These are phyloP conservation scores for Hyperoplus lanceolatus DNA, from an alignment of 2,797 vertebrate species.

Conservation along the genomic window DNA sequence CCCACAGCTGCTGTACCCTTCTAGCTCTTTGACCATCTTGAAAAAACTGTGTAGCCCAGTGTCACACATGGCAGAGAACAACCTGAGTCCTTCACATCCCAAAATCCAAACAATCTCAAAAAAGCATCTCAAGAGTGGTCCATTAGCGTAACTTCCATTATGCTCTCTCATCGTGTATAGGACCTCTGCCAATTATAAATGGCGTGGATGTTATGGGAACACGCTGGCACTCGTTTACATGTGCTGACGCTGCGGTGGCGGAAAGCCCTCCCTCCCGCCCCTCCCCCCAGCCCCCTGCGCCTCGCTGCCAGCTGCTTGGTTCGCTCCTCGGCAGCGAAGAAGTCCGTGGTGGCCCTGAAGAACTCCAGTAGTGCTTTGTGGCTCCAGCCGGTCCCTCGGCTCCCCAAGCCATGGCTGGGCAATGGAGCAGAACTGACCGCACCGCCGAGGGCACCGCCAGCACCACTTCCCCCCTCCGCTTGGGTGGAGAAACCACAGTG, in stretches of 20 bases:
- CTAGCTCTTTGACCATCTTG: constrained; percentile 15
- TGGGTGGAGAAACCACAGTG: constrained; percentile 87
- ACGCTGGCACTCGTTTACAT: constrained; percentile 84
- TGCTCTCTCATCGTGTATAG: constrained; percentile 85
- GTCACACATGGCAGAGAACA: constrained; percentile 13
- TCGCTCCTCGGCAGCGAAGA: constrained; percentile 87
- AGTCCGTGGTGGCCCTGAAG: constrained; percentile 88
- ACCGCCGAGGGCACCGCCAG: constrained; percentile 12
- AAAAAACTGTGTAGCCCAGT: constrained; percentile 2
- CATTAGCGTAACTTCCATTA: constrained; percentile 35
- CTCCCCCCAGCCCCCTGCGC: constrained; percentile 80
- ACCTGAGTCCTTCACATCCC: constrained; percentile 1
- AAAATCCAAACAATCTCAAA: constrained; percentile 22
- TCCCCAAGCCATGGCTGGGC: constrained; percentile 28
- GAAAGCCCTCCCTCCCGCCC: constrained; percentile 71
- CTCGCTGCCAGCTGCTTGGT: constrained; percentile 81
- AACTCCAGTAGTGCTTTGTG: constrained; percentile 88
- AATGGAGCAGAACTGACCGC: background rate
- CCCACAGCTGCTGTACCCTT: background rate
- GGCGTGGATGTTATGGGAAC: constrained; percentile 89
- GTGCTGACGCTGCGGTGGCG: constrained; percentile 86
- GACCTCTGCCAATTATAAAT: constrained; percentile 91
- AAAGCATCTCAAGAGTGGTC: constrained; percentile 5
- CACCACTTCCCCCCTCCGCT: constrained; percentile 31
- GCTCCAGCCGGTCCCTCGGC: constrained; percentile 80